Base-by-base conservation (phyloP, 2,113 vertebrate genomes). In the Burhinus oedicnemus region DNA sequence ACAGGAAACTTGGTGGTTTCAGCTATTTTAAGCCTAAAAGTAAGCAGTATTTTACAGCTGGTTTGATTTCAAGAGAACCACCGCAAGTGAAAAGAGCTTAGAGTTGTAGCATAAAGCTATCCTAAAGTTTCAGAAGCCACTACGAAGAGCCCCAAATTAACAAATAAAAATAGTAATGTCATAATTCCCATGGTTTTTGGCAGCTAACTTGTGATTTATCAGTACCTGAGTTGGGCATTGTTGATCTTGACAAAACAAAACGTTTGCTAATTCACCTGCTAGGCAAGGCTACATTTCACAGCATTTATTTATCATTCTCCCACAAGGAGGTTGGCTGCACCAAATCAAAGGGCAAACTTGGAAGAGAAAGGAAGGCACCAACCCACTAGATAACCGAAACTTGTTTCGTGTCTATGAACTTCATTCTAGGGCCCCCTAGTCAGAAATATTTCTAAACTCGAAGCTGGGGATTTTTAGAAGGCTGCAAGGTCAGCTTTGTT, bases 1-100 rank as follows among this genome's bases (percentile, higher is more conserved):
- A 89, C 68, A 87, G 83, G 85, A 92, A 90, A 62, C 32, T 38
- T 11, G n/a, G n/a, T 71, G 55, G 76, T 92, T 94, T 93, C 76
- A 71, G 79, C 76, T 95, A 80, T 95, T 93, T 94, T 89, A 58
- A 92, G 42, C n/a, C 72, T 75, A 38, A 74, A 77, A 88, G 32
- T 70, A 52, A 64, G 55, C 64, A 90, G 57, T 21, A 34, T 90
- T 90, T 89, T 74, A 78, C 23, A 75, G 55, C 36, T 88, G 58
- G 23, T 90, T 90, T 95, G 90, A 87, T 90, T 90, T 93, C 60
- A 74, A 69, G 83, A 69, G 54, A 93, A 69, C 45, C 42, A 47
- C 79, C 29, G 38, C 38, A 87, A 38, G 38, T 25, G 25, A 65
- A 84, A 89, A 71, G 27, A 54, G 5, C 20, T 75, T 30, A 42